A percentile compares a stretch with the other conserved stretches of the same genome.
Conservation (phyloP, 2,888 invertebrate genomes). For the Neria commutata region DNA sequence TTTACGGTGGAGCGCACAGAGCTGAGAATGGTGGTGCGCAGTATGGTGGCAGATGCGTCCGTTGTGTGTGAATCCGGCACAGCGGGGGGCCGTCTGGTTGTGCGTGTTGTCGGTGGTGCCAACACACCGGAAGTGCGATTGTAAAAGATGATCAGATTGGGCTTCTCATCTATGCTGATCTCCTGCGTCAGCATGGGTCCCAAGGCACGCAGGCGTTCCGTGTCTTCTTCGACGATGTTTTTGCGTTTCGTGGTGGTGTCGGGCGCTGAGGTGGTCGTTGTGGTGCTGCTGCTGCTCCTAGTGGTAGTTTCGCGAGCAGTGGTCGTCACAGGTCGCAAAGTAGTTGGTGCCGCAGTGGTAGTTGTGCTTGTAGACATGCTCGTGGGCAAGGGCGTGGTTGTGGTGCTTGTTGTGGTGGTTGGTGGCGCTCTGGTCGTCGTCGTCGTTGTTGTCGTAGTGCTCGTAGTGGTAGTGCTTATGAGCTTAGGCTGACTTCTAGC, state of each 20-base stretch:
- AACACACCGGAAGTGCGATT: constrained; percentile 57
- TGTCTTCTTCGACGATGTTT: constrained; percentile 47
- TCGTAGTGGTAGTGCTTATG: constrained; percentile 18
- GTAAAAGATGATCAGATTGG: constrained; percentile 58
- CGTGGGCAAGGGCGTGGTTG: constrained; percentile 11
- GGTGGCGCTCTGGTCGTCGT: constrained; percentile 21
- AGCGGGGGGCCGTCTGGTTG: constrained; percentile 40
- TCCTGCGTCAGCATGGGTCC: constrained; percentile 49
- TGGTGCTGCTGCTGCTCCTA: not conserved
- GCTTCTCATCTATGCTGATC: constrained; percentile 53
- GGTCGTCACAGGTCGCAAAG: not conserved
- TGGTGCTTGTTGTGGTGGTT: constrained; percentile 18
- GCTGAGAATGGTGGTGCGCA: constrained; percentile 64
- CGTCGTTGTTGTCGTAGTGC: constrained; percentile 17
- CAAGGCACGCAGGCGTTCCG: constrained; percentile 45
- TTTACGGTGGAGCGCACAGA: constrained; percentile 59
- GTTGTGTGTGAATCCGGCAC: constrained; percentile 53
- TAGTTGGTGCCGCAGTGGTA: constrained; percentile 8
- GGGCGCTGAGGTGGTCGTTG: constrained; percentile 14
- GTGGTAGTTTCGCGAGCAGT: constrained; percentile 14
- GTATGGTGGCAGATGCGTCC: constrained; percentile 62
- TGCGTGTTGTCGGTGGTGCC: constrained; percentile 30
- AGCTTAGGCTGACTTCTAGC: constrained; percentile 1
- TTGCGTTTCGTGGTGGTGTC: constrained; percentile 1
- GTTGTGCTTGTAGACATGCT: constrained; percentile 11